Conservation (phyloP, 2,113 vertebrate species). For the Eonycteris spelaea region DNA sequence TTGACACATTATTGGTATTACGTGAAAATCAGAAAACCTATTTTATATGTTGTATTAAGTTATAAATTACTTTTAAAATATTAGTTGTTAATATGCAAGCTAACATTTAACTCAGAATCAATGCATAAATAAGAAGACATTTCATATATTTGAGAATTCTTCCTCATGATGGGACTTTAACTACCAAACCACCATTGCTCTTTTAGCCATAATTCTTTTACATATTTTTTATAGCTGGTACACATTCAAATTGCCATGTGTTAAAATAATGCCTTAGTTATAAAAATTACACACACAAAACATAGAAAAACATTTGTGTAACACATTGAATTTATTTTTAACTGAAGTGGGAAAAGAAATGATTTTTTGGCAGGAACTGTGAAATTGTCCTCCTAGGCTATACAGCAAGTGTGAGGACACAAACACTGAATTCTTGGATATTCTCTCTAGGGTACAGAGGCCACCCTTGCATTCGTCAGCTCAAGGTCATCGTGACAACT, state of each 20-base stretch:
- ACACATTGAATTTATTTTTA: constrained; percentile 42
- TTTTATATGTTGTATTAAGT: not conserved
- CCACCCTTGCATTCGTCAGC: not conserved
- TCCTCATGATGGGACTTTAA: not conserved
- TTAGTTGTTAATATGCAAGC: not conserved
- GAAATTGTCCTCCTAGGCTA: not conserved
- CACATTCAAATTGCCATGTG: not conserved
- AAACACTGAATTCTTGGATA: not conserved
- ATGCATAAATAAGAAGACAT: not conserved
- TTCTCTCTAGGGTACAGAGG: not conserved
- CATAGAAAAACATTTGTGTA: constrained; percentile 31
- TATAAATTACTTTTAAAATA: not conserved
- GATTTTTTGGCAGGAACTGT: not conserved
- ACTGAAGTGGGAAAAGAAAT: constrained; percentile 25
- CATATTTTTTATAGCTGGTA: not conserved
- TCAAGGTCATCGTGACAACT: not conserved
- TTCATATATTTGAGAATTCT: not conserved
- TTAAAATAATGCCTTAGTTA: constrained; percentile 13
- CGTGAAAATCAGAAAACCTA: not conserved
- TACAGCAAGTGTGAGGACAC: not conserved
- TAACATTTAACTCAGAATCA: not conserved
- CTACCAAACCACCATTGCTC: not conserved
- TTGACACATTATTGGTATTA: not conserved
- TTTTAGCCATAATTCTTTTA: not conserved
- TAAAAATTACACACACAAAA: constrained; percentile 20